Conservation (phyloP, 1,140 invertebrate genomes). For the Orchestia grillus region DNA sequence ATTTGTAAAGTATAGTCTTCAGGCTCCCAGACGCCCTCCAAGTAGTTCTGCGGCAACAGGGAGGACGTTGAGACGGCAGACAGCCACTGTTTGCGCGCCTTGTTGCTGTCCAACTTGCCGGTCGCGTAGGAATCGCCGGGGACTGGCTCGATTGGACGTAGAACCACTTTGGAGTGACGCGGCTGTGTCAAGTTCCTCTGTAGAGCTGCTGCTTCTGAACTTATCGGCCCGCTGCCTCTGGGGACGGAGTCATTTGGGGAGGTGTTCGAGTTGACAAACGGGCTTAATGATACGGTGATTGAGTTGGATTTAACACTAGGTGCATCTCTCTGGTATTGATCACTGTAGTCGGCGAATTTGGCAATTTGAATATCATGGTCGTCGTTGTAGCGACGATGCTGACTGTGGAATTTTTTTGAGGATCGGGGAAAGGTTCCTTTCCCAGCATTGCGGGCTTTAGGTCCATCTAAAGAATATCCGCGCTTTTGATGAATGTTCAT, state of each 20-base stretch:
- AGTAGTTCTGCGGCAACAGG: conserved; percentile 59
- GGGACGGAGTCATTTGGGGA: neutral
- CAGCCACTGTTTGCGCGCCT: conserved; percentile 1
- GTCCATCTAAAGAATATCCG: neutral
- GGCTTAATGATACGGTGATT: neutral
- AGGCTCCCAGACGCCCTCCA: conserved; percentile 63
- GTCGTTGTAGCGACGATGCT: neutral
- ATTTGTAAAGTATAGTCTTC: conserved; percentile 66
- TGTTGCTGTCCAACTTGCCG: conserved; percentile 26
- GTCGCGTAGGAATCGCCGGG: neutral
- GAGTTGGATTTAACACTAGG: neutral
- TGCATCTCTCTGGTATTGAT: neutral
- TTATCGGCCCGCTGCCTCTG: neutral
- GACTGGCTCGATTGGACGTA: conserved; percentile 58
- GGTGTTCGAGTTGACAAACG: neutral
- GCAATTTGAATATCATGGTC: neutral
- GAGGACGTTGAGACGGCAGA: neutral
- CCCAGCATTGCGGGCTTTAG: too few relatives aligned
- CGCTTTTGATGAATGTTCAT: neutral
- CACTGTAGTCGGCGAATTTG: neutral
- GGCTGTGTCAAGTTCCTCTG: neutral
- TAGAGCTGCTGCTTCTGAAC: too few relatives aligned
- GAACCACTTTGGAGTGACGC: conserved; percentile 54
- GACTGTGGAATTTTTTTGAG: neutral
- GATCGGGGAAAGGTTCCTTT: neutral